Conservation (phyloP, 2,113 vertebrate species). For the Thryonomys swinderianus region DNA sequence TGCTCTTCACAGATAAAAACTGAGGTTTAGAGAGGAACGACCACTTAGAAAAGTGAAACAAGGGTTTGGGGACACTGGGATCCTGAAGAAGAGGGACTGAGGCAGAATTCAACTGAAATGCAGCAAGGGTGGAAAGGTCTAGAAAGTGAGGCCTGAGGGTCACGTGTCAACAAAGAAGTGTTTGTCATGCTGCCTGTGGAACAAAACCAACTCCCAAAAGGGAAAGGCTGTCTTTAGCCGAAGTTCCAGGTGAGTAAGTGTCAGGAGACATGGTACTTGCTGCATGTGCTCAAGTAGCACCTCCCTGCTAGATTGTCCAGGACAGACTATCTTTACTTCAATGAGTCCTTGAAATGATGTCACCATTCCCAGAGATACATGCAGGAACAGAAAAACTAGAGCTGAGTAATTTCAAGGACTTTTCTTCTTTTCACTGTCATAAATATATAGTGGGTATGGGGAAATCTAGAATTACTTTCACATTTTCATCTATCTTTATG, state of each 20-base stretch:
- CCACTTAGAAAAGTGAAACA: accelerated
- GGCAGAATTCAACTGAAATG: background rate
- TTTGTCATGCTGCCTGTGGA: background rate
- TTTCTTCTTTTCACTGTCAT: background rate
- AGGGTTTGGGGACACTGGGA: accelerated
- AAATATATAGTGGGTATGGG: too few relatives aligned
- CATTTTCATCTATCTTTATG: background rate
- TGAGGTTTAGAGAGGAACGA: background rate
- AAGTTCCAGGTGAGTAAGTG: background rate
- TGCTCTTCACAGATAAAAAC: background rate
- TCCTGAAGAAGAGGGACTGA: background rate
- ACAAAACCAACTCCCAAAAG: accelerated
- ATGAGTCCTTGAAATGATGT: background rate
- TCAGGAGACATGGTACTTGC: accelerated
- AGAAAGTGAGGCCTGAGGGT: background rate
- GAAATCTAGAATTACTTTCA: background rate
- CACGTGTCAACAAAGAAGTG: background rate
- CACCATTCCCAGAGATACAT: background rate
- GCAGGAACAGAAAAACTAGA: background rate
- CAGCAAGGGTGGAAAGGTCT: background rate
- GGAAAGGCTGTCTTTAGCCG: background rate
- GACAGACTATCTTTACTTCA: background rate
- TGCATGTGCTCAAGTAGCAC: accelerated
- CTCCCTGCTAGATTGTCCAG: background rate
- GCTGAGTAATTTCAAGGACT: background rate